Evolutionary conservation across 2,797 vertebrate species (phyloP), one percentile per base, ranked within the genome.

Genomic region (Clarias platycephalus): DNA sequence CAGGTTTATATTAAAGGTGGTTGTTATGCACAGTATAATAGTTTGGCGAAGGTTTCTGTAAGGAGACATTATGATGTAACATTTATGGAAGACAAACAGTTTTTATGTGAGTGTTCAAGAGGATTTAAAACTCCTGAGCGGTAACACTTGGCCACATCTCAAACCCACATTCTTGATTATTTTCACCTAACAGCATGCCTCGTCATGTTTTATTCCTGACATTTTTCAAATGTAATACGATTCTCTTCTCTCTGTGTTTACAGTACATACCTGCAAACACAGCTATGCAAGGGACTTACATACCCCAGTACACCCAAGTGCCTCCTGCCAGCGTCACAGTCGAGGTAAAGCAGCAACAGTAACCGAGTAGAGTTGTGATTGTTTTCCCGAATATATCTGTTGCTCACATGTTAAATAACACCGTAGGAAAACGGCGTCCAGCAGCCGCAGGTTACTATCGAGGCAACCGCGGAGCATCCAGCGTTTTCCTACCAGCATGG

Each of bases 401-500:
- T 66, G 22, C 20, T 85, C n/a, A 82, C 49, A 26, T 67, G 53
- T 53, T 80, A 75, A 68, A 84, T 83, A 87, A 68, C 83, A 74
- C 90, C 86, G 81, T 90, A 96, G 97, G 97, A 98, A 93, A 96
- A 93, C 92, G 93, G 95, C 87, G 89, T 96, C 90, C 96, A 96
- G 90, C 95, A 94, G 88, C 92, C 94, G 80, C 95, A 96, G 74
- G 95, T 96, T 92, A 92, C 97, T 78, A 95, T 96, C 89, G 97
- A 97, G 88, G 94, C 96, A 0, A 93, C 96, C 80, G 94, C 96
- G 80, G 97, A 98, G 91, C 97, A 96, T 68, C 94, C 96, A 84
- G 91, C 95, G 91, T 98, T 96, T 93, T 93, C 97, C 85, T 98
- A 97, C 95, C 97, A 97, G 92, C 97, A 96, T 94, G 95, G 92